Conservation (phyloP, 92 coral and sea anemone genomes). For the Meandrina meandrites region DNA sequence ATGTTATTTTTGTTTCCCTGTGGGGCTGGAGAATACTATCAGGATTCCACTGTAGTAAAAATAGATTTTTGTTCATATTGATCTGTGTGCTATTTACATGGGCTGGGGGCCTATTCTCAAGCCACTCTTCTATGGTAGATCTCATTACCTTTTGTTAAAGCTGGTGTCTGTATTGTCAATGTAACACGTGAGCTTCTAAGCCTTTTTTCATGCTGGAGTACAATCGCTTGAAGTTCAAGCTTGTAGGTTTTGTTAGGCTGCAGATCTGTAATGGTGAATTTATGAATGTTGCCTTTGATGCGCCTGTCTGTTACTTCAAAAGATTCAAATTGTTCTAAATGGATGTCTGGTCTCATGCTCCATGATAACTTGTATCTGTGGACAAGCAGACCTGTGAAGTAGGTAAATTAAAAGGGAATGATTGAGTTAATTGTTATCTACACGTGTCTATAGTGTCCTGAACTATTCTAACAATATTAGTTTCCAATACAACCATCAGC, state of each 20-base stretch:
- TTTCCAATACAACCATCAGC: background rate
- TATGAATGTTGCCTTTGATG: constrained; percentile 31
- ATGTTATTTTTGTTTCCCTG: too few species aligned
- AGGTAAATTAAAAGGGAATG: background rate
- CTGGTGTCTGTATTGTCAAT: constrained; percentile 53
- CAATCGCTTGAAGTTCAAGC: constrained; percentile 68
- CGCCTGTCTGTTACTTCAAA: constrained; percentile 20
- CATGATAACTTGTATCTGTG: constrained; percentile 63
- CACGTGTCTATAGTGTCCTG: background rate
- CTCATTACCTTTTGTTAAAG: constrained; percentile 21
- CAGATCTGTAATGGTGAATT: constrained; percentile 45
- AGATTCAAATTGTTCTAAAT: constrained; percentile 2
- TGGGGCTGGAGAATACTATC: too few species aligned
- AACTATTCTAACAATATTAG: background rate
- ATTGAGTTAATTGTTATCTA: background rate
- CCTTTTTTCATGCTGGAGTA: constrained; percentile 36
- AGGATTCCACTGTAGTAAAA: too few species aligned
- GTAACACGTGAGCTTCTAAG: constrained; percentile 51
- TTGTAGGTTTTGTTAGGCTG: constrained; percentile 47
- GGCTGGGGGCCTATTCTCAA: too few species aligned
- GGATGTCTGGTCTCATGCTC: constrained; percentile 41
- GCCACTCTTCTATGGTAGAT: too few species aligned
- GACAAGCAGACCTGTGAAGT: constrained; percentile 58
- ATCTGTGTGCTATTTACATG: too few species aligned
- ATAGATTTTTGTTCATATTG: too few species aligned